Evolutionary conservation across 2,797 vertebrate genomes (phyloP).

Genomic region (Chaenodraco wilsoni): DNA sequence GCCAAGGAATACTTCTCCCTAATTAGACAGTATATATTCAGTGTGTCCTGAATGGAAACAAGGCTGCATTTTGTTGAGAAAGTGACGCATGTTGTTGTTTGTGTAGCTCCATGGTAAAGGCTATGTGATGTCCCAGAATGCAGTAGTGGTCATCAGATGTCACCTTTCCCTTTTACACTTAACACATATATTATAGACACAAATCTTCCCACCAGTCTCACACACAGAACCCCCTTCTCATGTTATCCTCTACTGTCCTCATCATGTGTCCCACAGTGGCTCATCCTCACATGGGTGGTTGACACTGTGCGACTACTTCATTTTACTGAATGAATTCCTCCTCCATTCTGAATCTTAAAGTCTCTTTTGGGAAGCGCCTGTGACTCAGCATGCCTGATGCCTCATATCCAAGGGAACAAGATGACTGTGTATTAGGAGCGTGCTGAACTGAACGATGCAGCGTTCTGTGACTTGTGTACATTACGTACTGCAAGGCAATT

Average conservation of each 20-base stretch:
- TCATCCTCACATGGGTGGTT: conserved; percentile 41
- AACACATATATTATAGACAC: conserved; percentile 27
- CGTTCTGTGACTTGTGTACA: conserved; percentile 4
- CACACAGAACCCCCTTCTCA: conserved; percentile 9
- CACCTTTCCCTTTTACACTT: conserved; percentile 13
- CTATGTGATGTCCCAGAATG: conserved; percentile 23
- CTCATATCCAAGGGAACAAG: conserved; percentile 41
- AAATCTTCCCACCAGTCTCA: conserved; percentile 5
- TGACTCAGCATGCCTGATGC: conserved; percentile 62
- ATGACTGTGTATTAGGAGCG: conserved; percentile 35
- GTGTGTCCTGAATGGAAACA: conserved; percentile 58
- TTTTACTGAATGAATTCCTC: conserved; percentile 51
- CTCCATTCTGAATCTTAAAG: conserved; percentile 39
- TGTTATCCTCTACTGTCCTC: conserved; percentile 16
- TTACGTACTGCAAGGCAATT: conserved; percentile 21
- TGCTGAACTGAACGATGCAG: conserved; percentile 22
- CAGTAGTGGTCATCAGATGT: conserved; percentile 28
- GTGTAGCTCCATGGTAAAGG: conserved; percentile 39
- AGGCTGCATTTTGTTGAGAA: conserved; percentile 53
- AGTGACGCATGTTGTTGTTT: conserved; percentile 52
- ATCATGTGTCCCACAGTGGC: conserved; percentile 13
- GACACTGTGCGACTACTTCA: conserved; percentile 40
- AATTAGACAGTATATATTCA: conserved; percentile 73
- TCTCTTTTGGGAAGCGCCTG: conserved; percentile 45
- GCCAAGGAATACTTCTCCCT: conserved; percentile 69